These are phyloP conservation scores for Actias luna DNA, from an alignment of 2,888 invertebrate species.

Conservation along the genomic window DNA sequence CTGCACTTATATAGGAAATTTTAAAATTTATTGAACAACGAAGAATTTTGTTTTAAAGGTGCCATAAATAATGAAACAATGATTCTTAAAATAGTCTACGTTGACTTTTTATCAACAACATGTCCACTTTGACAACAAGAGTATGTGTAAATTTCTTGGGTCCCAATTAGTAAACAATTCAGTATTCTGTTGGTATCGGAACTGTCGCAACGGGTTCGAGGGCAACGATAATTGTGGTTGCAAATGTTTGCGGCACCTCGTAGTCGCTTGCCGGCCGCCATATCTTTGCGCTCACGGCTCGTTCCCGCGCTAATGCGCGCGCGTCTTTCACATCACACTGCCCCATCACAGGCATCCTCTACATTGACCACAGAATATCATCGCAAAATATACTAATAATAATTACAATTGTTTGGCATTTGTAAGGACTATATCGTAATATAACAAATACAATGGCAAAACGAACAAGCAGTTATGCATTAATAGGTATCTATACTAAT, in stretches of 20 bases:
- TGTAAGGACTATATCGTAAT: too few species aligned
- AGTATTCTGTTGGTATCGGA: slow-evolving; percentile 25
- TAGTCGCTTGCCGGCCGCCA: slow-evolving; percentile 26
- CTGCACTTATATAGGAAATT: too few species aligned
- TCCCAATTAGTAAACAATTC: slow-evolving; percentile 23
- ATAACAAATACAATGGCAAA: too few species aligned
- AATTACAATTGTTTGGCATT: too few species aligned
- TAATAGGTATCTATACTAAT: too few species aligned
- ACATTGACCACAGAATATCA: slow-evolving; percentile 31
- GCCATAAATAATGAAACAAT: not conserved
- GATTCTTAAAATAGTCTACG: not conserved
- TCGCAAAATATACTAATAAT: not conserved
- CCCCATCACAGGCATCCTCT: slow-evolving; percentile 38
- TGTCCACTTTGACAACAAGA: not conserved
- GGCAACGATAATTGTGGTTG: slow-evolving; percentile 58
- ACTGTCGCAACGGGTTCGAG: slow-evolving; percentile 42
- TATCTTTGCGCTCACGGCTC: slow-evolving; percentile 57
- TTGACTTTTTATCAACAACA: not conserved
- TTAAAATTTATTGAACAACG: too few species aligned
- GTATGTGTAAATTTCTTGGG: slow-evolving; percentile 10
- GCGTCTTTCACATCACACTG: slow-evolving; percentile 36
- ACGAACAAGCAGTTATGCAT: too few species aligned
- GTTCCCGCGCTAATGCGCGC: slow-evolving; percentile 50
- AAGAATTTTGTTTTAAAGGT: too few species aligned
- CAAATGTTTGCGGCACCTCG: slow-evolving; percentile 39